phyloP scores from a whole-genome alignment of 2,113 vertebrate species.

The Spea multiplicata region DNA sequence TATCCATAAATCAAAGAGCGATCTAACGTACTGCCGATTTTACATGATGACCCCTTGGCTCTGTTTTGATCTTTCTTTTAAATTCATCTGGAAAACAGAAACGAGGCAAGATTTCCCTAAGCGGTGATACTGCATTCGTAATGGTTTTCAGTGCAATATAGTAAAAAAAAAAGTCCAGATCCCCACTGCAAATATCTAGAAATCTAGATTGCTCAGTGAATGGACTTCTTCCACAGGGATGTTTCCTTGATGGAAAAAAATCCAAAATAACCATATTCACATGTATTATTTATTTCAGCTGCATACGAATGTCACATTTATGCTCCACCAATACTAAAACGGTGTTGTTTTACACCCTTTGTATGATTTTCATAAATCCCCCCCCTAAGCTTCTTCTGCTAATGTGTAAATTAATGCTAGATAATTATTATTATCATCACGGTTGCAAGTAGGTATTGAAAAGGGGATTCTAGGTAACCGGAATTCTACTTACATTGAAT shows the following conservation, averaged over 20 bases:
- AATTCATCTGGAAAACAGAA: constrained; percentile 6
- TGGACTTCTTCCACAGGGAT: constrained; percentile 13
- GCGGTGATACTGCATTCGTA: constrained; percentile 30
- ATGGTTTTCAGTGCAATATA: constrained; percentile 32
- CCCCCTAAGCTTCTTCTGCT: not conserved
- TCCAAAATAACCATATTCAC: constrained; percentile 33
- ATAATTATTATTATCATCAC: not conserved
- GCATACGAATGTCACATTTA: constrained; percentile 36
- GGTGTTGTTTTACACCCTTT: not conserved
- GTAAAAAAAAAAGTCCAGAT: constrained; percentile 10
- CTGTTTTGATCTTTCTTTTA: constrained; percentile 29
- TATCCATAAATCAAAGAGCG: not conserved
- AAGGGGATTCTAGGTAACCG: not conserved
- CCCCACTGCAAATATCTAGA: constrained; percentile 12
- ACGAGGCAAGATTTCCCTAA: constrained; percentile 36
- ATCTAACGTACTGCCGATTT: constrained; percentile 4
- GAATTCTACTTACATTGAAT: not conserved
- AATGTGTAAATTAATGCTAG: not conserved
- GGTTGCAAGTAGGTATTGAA: not conserved
- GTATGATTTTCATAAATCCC: constrained; percentile 1
- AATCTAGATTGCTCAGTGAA: constrained; percentile 16
- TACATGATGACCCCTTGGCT: constrained; percentile 6
- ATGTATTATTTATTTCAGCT: constrained; percentile 31
- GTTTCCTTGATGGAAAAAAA: constrained; percentile 10
- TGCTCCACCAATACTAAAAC: constrained; percentile 15